Evolutionary conservation across 1,140 invertebrate species (phyloP), one percentile per base, ranked within the genome.

Genomic region (Neodiprion lecontei): DNA sequence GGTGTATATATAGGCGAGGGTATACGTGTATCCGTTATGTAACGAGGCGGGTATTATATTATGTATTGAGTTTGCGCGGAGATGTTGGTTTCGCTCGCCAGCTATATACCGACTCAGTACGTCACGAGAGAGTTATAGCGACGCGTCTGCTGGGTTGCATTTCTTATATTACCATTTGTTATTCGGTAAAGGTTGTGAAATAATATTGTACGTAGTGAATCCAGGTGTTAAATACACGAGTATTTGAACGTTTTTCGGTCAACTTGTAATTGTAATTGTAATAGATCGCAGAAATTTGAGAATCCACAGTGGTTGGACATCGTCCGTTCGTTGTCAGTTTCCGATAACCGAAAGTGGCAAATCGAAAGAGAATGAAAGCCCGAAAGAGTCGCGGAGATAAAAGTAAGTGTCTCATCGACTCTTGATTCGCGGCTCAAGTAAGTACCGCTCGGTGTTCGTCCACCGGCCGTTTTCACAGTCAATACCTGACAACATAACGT

Each of bases 61-160:
- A 61, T 61, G 53, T 61, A 61, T 61, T 61, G 53, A 61, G 53
- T 61, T 61, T 61, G 53, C 53, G 53, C 53, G 53, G 53, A 61
- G 53, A 61, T 61, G 53, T 61, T 61, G 53, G 11, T 61, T 61
- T 61, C 53, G 53, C 53, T 14, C 28, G 28, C 28, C 11, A 61
- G 53, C n/a, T 61, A 12, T 61, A 12, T 61, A 9, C 53, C n/a
- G n/a, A 61, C 53, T 61, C 53, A 17, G 53, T 61, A 61, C 53
- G 53, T 61, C 53, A 61, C 53, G 53, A 17, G 53, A 61, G 53
- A 14, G 53, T 61, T 61, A 61, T 61, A 61, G 53, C 53, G 53
- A 61, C 9, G 53, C 7, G 53, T 61, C 53, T 61, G n/a, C 53
- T 61, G 53, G 53, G 2, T 40, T 40, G 28, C 28, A 40, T 40